These are phyloP conservation scores for Camelus dromedarius DNA, from an alignment of 2,113 vertebrate genomes.

Conservation along the genomic window DNA sequence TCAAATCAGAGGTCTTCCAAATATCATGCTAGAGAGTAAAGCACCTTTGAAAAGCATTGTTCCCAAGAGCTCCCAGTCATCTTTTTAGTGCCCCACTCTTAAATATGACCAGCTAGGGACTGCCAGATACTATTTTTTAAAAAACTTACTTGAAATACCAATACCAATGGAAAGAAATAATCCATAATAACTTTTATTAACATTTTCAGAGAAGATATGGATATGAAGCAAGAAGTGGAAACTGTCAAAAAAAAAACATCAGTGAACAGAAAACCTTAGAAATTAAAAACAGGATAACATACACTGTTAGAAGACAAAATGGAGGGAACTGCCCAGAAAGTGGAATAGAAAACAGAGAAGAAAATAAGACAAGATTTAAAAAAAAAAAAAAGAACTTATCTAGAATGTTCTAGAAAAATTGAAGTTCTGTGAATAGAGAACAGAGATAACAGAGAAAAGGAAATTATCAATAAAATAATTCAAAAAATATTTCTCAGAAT, in stretches of 20 bases:
- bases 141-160: conserved; percentile 26
- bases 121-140: neutral
- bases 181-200: neutral
- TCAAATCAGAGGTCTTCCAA: conserved; percentile 19
- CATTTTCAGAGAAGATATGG: conserved; percentile 43
- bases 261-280: conserved; percentile 38
- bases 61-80: neutral
- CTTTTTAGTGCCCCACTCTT: neutral
- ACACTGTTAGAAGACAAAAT: conserved; percentile 21
- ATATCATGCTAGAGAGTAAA: neutral
- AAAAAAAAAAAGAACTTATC: neutral
- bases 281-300: neutral
- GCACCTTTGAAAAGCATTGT: neutral
- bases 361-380: neutral
- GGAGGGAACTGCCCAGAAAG: neutral
- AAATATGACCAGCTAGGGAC: conserved; percentile 15
- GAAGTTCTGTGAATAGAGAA: conserved; percentile 11
- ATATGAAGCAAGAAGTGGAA: conserved; percentile 30
- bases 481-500: neutral
- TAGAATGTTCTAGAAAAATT: conserved; percentile 41
- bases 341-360: conserved; percentile 25
- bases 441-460: conserved; percentile 17
- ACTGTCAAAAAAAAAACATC: neutral
- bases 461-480: conserved; percentile 36
- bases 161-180: neutral